Conservation (phyloP, 30 jellyfish, hydroid and myxozoan genomes). For the Mastigias papua region DNA sequence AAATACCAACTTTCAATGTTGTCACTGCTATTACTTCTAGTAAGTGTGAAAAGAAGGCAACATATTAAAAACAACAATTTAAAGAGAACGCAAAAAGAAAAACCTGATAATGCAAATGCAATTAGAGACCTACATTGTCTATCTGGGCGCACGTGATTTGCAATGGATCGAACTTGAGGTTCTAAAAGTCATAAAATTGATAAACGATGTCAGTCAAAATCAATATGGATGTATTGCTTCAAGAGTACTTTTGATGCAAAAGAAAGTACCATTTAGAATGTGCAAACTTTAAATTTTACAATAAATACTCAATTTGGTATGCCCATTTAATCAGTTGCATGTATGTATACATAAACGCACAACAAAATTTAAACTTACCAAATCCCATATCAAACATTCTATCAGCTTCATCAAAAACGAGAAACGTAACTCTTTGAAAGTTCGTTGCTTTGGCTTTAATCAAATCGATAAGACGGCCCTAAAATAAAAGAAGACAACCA, state of each 20-base stretch:
- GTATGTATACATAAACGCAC: neutral
- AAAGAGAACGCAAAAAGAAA: too few species aligned
- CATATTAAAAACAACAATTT: too few species aligned
- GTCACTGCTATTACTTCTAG: too few species aligned
- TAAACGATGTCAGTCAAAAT: neutral
- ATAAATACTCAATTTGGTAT: too few species aligned
- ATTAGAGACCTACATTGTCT: constrained; percentile 90
- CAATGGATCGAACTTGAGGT: constrained; percentile 99
- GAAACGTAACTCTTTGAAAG: constrained; percentile 86
- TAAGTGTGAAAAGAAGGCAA: too few species aligned
- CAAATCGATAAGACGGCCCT: constrained; percentile 98
- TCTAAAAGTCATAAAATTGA: constrained; percentile 50
- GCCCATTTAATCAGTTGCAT: too few species aligned
- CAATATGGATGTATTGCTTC: too few species aligned
- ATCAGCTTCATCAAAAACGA: constrained; percentile 99
- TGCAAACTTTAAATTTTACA: too few species aligned
- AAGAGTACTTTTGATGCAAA: too few species aligned
- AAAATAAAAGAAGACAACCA: neutral
- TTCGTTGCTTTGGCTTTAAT: constrained; percentile 94
- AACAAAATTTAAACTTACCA: constrained; percentile 61
- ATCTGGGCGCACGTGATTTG: constrained; percentile 96
- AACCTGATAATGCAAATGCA: too few species aligned
- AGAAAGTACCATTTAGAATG: too few species aligned
- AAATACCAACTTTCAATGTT: too few species aligned
- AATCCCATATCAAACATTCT: constrained; percentile 99